These are phyloP conservation scores for Bufo gargarizans DNA, from an alignment of 2,113 vertebrate species.

Conservation along the genomic window DNA sequence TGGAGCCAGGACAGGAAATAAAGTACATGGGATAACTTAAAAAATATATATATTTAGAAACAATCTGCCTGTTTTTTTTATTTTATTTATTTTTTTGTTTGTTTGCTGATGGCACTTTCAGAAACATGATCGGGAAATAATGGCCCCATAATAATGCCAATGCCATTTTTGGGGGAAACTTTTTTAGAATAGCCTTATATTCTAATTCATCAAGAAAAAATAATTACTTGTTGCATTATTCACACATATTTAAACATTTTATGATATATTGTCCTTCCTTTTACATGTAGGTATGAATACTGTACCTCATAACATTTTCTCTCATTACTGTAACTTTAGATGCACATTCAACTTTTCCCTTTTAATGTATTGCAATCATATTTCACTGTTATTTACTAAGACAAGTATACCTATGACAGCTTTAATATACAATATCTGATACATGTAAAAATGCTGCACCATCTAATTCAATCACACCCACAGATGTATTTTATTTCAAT, in stretches of 20 bases:
- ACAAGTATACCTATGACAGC: background rate
- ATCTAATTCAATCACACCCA: constrained; percentile 11
- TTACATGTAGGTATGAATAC: background rate
- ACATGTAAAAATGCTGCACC: background rate
- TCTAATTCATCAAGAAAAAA: background rate
- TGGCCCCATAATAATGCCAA: too few species aligned
- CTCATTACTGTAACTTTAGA: background rate
- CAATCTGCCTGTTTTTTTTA: too few species aligned
- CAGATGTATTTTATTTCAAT: constrained; percentile 29
- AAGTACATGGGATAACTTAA: too few species aligned
- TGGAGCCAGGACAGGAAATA: too few species aligned
- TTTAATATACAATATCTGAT: background rate
- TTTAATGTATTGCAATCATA: background rate
- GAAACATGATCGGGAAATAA: too few species aligned
- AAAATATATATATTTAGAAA: too few species aligned
- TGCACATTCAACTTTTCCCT: background rate
- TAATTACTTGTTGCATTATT: background rate
- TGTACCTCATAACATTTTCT: background rate
- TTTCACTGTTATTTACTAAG: constrained; percentile 10
- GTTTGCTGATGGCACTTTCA: too few species aligned
- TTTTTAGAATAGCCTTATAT: background rate
- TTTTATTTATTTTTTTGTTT: too few species aligned
- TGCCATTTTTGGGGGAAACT: background rate
- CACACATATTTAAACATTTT: background rate
- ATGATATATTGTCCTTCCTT: background rate